Base-by-base conservation (phyloP, 2,888 invertebrate species). In the Acronicta psi region DNA sequence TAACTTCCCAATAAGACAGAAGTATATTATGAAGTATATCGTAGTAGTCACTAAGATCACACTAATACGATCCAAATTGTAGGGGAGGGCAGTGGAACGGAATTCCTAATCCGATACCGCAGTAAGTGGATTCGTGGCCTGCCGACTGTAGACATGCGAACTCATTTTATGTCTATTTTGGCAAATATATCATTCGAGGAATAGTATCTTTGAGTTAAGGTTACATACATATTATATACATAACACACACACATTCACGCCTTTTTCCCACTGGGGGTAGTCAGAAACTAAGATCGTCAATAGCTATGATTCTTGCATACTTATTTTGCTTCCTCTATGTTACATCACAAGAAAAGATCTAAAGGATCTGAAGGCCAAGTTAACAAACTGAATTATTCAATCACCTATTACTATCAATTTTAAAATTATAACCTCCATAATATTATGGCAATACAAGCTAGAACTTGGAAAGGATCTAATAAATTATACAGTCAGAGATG, bases 81-180 rank as follows among this genome's bases (percentile, higher is more conserved):
- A 58, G 51, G 63, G 60, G 65, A 58, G 63, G 62, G 56, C 47
- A 41, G 59, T 57, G n/a, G 55, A 68, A 51, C 66, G 72, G 70
- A 76, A 65, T 67, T 69, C 65, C 69, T 67, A 64, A 61, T 62
- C 53, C 71, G 79, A 75, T 73, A 71, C 38, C 54, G 17, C 46
- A 37, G 64, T 79, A 79, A 77, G 75, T 77, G 70, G 75, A 74
- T 79, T 34, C 79, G 74, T 42, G 62, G 68, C 42, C 47, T 69
- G 67, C 76, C 79, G 54, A 59, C 13, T 7, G 18, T 31, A 29
- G 58, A 65, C 75, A 75, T 67, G 75, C 77, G 52, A 75, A 51
- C 63, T n/a, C 20, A 18, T 41, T 55, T 59, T 55, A 51, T 40
- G 40, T 23, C 14, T 31, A 20, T n/a, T 69, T 34, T 41, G 43